phyloP scores from a whole-genome alignment of 1,140 invertebrate species.

The Lysiphlebus fabarum region DNA sequence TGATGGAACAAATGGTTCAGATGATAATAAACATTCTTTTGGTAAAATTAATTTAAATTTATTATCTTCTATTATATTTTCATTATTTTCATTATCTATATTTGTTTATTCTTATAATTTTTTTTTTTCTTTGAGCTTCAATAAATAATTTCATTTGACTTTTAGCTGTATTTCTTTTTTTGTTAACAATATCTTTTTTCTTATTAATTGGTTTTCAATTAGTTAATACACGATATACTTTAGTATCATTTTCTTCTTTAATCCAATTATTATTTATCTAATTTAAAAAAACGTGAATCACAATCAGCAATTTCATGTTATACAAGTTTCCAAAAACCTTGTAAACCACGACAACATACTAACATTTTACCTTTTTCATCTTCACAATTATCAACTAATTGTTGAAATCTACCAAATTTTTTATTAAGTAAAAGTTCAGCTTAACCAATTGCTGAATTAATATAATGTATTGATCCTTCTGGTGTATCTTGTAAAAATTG shows the following conservation, averaged over 20 bases:
- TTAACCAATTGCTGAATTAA: constrained; percentile 67
- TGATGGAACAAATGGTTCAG: no score
- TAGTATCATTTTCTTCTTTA: constrained; percentile 44
- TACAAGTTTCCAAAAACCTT: constrained; percentile 78
- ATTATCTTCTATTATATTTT: constrained; percentile 1
- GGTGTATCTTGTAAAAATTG: constrained; percentile 34
- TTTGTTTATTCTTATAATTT: constrained; percentile 22
- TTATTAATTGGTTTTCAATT: constrained; percentile 12
- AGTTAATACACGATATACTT: not conserved
- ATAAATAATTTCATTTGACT: constrained; percentile 41
- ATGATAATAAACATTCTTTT: not conserved
- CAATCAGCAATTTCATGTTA: constrained; percentile 63
- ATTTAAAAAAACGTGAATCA: constrained; percentile 55
- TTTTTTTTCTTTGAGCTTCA: constrained; percentile 36
- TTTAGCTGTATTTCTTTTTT: constrained; percentile 11
- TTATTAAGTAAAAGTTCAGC: constrained; percentile 65
- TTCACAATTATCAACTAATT: constrained; percentile 65
- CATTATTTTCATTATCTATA: constrained; percentile 13
- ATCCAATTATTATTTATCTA: constrained; percentile 57
- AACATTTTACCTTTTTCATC: constrained; percentile 58
- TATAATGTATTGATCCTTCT: constrained; percentile 58
- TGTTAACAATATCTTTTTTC: constrained; percentile 4
- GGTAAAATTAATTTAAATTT: not conserved
- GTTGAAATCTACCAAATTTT: constrained; percentile 66
- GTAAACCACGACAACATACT: constrained; percentile 64